Evolutionary conservation across 2,797 vertebrate species (phyloP).

Genomic region (Manis pentadactyla): DNA sequence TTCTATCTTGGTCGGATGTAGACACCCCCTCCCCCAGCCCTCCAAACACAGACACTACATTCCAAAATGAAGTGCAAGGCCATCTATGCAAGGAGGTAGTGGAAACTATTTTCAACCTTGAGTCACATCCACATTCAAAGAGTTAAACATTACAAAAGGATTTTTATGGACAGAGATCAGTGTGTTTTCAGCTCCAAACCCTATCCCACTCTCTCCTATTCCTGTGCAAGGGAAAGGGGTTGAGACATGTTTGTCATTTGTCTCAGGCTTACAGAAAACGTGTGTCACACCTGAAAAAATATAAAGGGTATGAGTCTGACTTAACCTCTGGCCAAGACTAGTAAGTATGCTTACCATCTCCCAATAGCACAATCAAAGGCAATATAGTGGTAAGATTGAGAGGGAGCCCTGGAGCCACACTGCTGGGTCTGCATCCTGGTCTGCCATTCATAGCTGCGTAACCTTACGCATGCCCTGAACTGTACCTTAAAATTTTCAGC

Average conservation of each 20-base stretch:
- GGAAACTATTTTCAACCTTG: not conserved
- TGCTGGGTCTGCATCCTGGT: not conserved
- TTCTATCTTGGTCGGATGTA: not conserved
- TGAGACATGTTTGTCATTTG: not conserved
- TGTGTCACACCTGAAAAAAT: not conserved
- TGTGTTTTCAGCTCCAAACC: not conserved
- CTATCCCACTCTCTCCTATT: not conserved
- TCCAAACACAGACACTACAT: not conserved
- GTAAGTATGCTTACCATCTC: not conserved
- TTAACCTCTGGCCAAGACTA: not conserved
- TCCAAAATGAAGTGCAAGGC: not conserved
- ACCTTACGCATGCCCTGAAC: not conserved
- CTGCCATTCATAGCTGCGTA: not conserved
- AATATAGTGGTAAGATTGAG: not conserved
- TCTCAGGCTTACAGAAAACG: not conserved
- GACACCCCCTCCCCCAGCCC: not conserved
- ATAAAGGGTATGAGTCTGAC: not conserved
- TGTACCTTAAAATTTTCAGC: slow-evolving; percentile 10
- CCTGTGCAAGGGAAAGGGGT: not conserved
- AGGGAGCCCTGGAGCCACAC: not conserved
- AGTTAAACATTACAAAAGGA: slow-evolving; percentile 16
- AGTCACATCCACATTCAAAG: not conserved
- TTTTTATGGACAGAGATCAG: not conserved
- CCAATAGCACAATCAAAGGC: not conserved
- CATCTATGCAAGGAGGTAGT: not conserved